These are phyloP conservation scores for Thysanoteuthis rhombus DNA, from an alignment of 2,888 invertebrate species.

Conservation along the genomic window DNA sequence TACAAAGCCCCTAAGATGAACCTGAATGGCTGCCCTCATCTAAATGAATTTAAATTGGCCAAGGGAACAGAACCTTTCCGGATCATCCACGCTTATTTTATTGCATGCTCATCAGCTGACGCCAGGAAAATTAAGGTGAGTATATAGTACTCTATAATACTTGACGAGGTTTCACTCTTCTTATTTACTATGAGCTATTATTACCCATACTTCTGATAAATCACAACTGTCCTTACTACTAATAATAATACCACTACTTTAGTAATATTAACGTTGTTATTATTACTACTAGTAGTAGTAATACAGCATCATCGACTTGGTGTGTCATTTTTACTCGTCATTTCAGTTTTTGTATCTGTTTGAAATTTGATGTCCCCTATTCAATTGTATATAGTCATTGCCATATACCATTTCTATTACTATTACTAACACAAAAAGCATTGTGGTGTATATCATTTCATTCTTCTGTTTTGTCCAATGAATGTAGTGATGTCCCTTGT, in stretches of 20 bases:
- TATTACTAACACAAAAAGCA: neutral
- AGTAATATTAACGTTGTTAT: neutral
- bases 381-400: neutral
- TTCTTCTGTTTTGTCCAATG: neutral
- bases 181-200: neutral
- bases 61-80: conserved; percentile 80
- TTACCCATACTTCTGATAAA: neutral
- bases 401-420: neutral
- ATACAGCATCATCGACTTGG: neutral
- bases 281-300: neutral
- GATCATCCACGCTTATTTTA: conserved; percentile 86
- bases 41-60: conserved; percentile 81
- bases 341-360: neutral
- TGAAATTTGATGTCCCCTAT: neutral
- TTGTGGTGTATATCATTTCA: neutral
- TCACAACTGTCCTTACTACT: neutral
- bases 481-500: neutral
- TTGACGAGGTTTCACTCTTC: too few species aligned
- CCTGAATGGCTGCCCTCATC: conserved; percentile 84
- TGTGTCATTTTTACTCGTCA: neutral
- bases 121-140: conserved; percentile 84
- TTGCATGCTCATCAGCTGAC: conserved; percentile 80
- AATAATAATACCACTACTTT: neutral
- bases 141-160: too few species aligned
- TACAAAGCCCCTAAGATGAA: conserved; percentile 74